These are phyloP conservation scores for Macrophya alboannulata DNA, from an alignment of 2,888 invertebrate genomes.

Conservation along the genomic window DNA sequence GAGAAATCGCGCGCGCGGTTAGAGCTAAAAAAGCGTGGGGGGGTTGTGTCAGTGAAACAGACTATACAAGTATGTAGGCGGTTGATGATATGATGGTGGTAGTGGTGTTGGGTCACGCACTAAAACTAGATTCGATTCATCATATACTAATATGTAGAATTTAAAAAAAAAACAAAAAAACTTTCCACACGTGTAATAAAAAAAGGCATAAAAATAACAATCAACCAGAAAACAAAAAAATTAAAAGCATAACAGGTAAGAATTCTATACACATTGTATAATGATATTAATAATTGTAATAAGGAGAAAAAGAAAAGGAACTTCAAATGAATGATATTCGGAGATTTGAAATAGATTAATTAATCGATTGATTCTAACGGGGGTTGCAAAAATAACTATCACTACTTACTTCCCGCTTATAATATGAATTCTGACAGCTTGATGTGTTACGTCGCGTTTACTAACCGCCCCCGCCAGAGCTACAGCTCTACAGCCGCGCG, in stretches of 20 bases:
- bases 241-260: background rate
- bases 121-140: slow-evolving; percentile 30
- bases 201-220: no score
- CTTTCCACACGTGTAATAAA: background rate
- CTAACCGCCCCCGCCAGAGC: background rate
- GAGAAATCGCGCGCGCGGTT: slow-evolving; percentile 10
- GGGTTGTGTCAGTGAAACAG: background rate
- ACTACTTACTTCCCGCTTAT: slow-evolving; percentile 23
- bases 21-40: background rate
- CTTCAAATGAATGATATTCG: background rate
- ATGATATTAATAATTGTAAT: background rate
- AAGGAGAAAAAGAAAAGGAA: background rate
- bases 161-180: background rate
- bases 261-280: background rate
- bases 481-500: background rate
- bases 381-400: background rate
- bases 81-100: background rate
- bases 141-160: background rate
- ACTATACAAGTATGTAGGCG: background rate
- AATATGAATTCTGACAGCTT: slow-evolving; percentile 29
- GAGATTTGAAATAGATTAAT: background rate
- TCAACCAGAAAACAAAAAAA: background rate
- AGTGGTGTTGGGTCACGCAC: background rate
- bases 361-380: background rate
- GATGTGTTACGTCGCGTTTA: slow-evolving; percentile 16